Percentiles rank a stretch among this genome's conserved stretches.
Conservation (phyloP, 64 coral and sea anemone species). For the Exaiptasia diaphana region DNA sequence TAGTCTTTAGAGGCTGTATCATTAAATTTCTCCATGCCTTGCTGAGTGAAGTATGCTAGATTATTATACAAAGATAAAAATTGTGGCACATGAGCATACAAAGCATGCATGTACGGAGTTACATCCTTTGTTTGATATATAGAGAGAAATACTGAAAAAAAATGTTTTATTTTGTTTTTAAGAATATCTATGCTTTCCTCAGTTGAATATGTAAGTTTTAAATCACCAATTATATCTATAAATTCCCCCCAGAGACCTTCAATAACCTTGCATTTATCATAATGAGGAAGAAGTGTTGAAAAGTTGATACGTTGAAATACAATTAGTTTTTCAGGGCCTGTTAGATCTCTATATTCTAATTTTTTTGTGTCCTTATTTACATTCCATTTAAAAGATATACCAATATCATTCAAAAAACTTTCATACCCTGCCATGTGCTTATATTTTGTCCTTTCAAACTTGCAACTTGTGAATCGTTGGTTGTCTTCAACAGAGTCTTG, state of each 20-base stretch:
- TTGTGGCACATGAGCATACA: slow-evolving; percentile 28
- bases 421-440: slow-evolving; percentile 59
- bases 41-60: slow-evolving; percentile 39
- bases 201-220: slow-evolving; percentile 23
- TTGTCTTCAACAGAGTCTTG: slow-evolving; percentile 39
- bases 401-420: slow-evolving; percentile 10
- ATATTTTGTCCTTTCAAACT: slow-evolving; percentile 33
- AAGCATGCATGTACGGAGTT: slow-evolving; percentile 37
- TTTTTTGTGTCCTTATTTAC: slow-evolving; percentile 41
- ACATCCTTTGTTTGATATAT: slow-evolving; percentile 44
- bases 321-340: slow-evolving; percentile 52
- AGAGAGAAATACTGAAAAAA: not conserved
- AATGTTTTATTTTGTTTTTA: not conserved
- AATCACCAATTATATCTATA: slow-evolving; percentile 19
- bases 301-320: slow-evolving; percentile 14
- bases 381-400: slow-evolving; percentile 25
- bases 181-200: not conserved
- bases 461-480: slow-evolving; percentile 13
- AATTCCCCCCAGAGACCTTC: slow-evolving; percentile 25
- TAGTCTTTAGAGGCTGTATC: slow-evolving; percentile 28
- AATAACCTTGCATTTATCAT: not conserved
- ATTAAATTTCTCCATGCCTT: slow-evolving; percentile 53
- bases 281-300: slow-evolving; percentile 6
- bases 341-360: slow-evolving; percentile 60
- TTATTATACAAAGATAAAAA: slow-evolving; percentile 16